Evolutionary conservation across 2,113 vertebrate genomes (phyloP), one percentile per base, ranked within the genome.

Genomic region (Trogon melanurus): DNA sequence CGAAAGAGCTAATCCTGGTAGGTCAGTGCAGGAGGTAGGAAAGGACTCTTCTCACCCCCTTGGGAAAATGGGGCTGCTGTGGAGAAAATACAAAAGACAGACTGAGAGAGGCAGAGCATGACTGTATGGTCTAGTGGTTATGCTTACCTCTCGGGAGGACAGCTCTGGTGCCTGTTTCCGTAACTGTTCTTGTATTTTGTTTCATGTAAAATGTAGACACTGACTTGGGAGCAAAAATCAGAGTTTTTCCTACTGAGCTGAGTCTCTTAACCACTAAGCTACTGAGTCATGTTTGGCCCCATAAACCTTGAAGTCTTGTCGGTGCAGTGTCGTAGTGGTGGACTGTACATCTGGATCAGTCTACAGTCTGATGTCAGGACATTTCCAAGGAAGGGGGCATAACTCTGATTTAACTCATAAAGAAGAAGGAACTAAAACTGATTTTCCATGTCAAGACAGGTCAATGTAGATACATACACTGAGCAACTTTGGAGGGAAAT

Each of bases 271-370:
- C 22, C 30, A 25, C 30, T 84, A 54, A 66, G 70, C 9, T 78
- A 62, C 30, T 58, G 51, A 74, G 32, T 7, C 0, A 0, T 56
- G 27, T 61, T 73, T 84, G 0, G 1, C 30, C 8, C 17, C 15
- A 54, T 58, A 62, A 58, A 67, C 30, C 32, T 70, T 58, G 21
- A 47, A 57, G 19, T 12, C 22, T 48, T 71, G 11, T 70, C 26
- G 48, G 16, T 41, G 17, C 34, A 41, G 23, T 53, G 32, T 10
- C 41, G 9, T 36, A n/a, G 29, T n/a, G 5, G 30, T n/a, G 16
- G 3, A 23, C 5, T 1, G 0, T 48, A 44, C 2, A 0, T 65
- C 45, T 57, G 26, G 23, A n/a, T 3, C 3, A 1, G 10, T 73
- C 67, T 69, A 21, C 38, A 50, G n/a, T 19, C 30, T 86, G 17